phyloP scores from a whole-genome alignment of 2,113 vertebrate species.

The Kobus ellipsiprymnus region DNA sequence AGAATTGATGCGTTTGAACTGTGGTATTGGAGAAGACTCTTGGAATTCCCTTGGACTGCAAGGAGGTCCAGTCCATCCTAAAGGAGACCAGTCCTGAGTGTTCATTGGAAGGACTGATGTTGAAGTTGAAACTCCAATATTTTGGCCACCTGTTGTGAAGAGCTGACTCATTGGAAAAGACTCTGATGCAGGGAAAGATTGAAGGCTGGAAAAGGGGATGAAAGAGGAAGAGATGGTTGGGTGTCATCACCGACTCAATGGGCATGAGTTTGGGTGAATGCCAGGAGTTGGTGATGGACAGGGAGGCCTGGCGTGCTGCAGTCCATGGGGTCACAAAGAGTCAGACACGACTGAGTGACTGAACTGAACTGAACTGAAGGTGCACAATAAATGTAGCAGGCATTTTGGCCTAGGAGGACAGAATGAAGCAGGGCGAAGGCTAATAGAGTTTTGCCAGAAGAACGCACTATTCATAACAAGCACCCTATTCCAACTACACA shows the following conservation, averaged over 20 bases:
- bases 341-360: background rate
- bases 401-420: background rate
- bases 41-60: background rate
- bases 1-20: background rate
- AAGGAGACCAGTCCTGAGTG: background rate
- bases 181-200: background rate
- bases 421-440: background rate
- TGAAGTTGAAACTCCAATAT: background rate
- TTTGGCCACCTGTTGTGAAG: accelerated
- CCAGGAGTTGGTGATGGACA: background rate
- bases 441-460: background rate
- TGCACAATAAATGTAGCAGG: background rate
- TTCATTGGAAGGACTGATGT: background rate
- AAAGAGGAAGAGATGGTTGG: background rate
- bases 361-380: background rate
- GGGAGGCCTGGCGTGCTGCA: background rate
- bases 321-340: background rate
- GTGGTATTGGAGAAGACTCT: background rate
- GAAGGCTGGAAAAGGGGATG: accelerated
- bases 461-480: background rate
- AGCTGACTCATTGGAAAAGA: background rate
- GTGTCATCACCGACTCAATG: background rate
- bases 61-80: background rate
- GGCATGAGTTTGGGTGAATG: accelerated
- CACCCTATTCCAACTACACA: background rate